These are phyloP conservation scores for Plutomurus gul DNA, from an alignment of 1,140 invertebrate species.

Conservation along the genomic window DNA sequence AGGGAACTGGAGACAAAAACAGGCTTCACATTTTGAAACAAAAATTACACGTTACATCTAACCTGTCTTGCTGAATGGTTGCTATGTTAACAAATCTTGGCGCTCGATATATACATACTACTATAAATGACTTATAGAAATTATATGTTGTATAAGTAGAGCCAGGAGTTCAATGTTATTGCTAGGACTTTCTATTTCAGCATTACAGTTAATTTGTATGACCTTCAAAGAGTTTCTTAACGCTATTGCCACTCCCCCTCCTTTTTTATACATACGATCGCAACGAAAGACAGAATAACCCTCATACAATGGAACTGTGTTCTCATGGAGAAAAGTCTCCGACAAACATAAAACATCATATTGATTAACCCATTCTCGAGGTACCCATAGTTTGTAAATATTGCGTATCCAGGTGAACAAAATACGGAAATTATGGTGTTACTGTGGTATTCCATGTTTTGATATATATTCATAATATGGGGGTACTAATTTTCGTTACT, in stretches of 20 bases:
- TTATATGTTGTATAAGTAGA: not conserved
- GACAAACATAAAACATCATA: not conserved
- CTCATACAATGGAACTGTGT: not conserved
- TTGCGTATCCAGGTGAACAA: too few relatives aligned
- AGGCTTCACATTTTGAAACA: too few relatives aligned
- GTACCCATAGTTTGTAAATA: too few relatives aligned
- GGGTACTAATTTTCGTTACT: too few relatives aligned
- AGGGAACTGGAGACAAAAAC: too few relatives aligned
- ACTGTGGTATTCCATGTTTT: too few relatives aligned
- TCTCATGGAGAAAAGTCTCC: not conserved
- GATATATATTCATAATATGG: too few relatives aligned
- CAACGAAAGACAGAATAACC: not conserved
- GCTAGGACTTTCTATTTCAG: too few relatives aligned
- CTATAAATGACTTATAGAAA: not conserved
- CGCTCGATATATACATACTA: not conserved
- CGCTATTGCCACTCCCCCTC: not conserved
- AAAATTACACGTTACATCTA: too few relatives aligned
- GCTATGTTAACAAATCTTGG: too few relatives aligned
- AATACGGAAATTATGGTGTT: too few relatives aligned
- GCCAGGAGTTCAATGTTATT: not conserved
- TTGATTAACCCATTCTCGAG: not conserved
- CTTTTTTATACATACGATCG: not conserved
- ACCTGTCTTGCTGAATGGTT: too few relatives aligned
- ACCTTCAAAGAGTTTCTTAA: not conserved
- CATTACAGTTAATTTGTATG: not conserved